These are phyloP conservation scores for Synodontis membranacea DNA, from an alignment of 2,113 vertebrate genomes.

Conservation along the genomic window DNA sequence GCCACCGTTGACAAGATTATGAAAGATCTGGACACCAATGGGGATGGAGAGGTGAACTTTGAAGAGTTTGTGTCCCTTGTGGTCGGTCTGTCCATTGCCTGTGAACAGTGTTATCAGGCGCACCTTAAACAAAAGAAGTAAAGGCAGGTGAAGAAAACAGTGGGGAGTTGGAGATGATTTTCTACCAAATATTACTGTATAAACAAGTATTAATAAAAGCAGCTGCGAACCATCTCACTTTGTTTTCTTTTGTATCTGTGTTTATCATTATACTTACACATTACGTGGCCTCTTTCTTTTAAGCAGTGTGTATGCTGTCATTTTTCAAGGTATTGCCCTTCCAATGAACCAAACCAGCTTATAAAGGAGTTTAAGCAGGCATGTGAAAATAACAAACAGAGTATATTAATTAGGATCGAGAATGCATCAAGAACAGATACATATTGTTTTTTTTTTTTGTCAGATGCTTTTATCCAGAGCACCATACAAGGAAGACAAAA, in stretches of 20 bases:
- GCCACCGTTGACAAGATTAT: constrained; percentile 79
- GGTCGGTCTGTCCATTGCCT: constrained; percentile 82
- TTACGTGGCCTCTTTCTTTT: not conserved
- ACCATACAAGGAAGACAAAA: not conserved
- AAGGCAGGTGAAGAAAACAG: constrained; percentile 1
- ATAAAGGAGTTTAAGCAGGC: not conserved
- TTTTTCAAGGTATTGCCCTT: not conserved
- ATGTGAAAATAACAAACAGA: not conserved
- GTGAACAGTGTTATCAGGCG: constrained; percentile 77
- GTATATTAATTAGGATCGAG: not conserved
- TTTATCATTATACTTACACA: not conserved
- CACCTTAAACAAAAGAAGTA: constrained; percentile 40
- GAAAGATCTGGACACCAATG: constrained; percentile 86
- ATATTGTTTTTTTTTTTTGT: not conserved
- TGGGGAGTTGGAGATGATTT: not conserved
- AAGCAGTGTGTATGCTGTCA: not conserved
- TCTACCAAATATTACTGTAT: constrained; percentile 19
- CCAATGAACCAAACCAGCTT: not conserved
- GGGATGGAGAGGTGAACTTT: constrained; percentile 85
- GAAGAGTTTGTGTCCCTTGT: constrained; percentile 88
- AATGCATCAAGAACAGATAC: not conserved
- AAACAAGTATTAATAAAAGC: constrained; percentile 33
- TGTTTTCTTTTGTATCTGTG: not conserved
- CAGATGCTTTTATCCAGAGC: not conserved
- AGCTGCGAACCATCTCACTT: not conserved